These are phyloP conservation scores for Empis livida DNA, from an alignment of 2,888 invertebrate species.

Conservation along the genomic window DNA sequence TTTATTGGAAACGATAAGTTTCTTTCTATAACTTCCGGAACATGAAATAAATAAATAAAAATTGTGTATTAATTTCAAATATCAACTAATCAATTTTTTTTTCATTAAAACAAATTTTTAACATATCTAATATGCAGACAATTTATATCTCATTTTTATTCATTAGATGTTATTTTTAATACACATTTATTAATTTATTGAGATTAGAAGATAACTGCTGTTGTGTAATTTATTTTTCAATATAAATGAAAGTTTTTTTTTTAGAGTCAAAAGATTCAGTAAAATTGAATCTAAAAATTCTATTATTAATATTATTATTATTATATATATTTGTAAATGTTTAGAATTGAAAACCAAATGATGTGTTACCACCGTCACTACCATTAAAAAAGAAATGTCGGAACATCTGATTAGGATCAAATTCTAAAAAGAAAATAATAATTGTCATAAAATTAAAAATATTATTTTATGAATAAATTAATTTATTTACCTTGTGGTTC, in stretches of 20 bases:
- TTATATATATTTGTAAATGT: slow-evolving; percentile 1
- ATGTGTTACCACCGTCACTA: slow-evolving; percentile 40
- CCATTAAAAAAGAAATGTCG: slow-evolving; percentile 63
- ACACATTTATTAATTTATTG: too few relatives aligned
- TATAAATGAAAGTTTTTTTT: neutral
- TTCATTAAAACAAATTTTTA: too few relatives aligned
- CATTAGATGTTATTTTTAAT: too few relatives aligned
- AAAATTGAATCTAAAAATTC: neutral
- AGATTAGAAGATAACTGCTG: too few relatives aligned
- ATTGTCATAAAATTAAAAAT: neutral
- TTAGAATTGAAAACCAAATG: slow-evolving; percentile 30
- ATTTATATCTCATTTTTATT: too few relatives aligned
- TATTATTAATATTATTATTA: neutral
- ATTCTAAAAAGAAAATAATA: slow-evolving; percentile 42
- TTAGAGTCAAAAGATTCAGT: neutral
- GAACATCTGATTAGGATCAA: slow-evolving; percentile 76
- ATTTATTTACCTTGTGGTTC: slow-evolving; percentile 24
- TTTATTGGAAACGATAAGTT: too few relatives aligned
- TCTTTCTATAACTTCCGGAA: too few relatives aligned
- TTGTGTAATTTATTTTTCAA: too few relatives aligned
- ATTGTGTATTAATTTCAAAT: too few relatives aligned
- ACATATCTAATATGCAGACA: too few relatives aligned
- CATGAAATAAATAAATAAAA: too few relatives aligned
- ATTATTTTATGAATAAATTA: neutral
- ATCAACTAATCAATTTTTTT: too few relatives aligned